Conservation (phyloP, 1,140 invertebrate species). For the Euwallacea fornicatus region DNA sequence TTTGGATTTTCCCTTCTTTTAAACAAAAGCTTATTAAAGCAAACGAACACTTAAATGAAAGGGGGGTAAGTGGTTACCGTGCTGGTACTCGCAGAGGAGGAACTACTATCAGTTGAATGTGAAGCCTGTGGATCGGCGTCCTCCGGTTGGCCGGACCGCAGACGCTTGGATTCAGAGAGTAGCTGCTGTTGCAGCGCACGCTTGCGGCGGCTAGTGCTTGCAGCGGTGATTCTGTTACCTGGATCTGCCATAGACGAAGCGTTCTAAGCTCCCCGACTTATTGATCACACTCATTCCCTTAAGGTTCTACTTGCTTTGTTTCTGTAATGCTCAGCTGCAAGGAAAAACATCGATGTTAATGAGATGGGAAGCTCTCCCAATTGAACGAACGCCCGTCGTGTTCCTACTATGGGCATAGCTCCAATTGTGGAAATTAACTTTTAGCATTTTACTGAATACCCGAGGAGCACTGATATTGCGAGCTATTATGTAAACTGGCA, state of each 20-base stretch:
- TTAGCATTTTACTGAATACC: too few relatives aligned
- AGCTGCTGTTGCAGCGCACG: constrained; percentile 52
- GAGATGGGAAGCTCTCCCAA: too few relatives aligned
- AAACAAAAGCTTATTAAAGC: not conserved
- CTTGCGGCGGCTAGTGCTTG: constrained; percentile 54
- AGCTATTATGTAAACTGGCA: too few relatives aligned
- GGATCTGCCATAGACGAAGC: constrained; percentile 55
- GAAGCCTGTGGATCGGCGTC: constrained; percentile 19
- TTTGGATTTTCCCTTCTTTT: not conserved
- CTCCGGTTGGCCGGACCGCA: constrained; percentile 41
- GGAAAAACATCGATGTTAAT: not conserved
- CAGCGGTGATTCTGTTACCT: constrained; percentile 52
- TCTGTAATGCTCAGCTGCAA: constrained; percentile 23
- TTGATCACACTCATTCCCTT: constrained; percentile 53
- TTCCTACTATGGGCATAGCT: too few relatives aligned
- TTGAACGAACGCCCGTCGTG: too few relatives aligned
- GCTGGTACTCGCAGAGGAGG: not conserved
- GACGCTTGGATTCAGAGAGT: constrained; percentile 49
- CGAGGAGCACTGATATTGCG: too few relatives aligned
- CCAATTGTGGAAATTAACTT: too few relatives aligned
- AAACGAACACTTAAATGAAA: not conserved
- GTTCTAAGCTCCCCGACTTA: constrained; percentile 52
- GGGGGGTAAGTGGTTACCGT: not conserved
- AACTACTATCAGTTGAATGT: not conserved
- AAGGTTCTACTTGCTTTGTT: constrained; percentile 44